Percentiles rank a stretch among this genome's conserved stretches.
These are phyloP conservation scores for Apamea anceps DNA, from an alignment of 2,888 invertebrate species.

Conservation along the genomic window DNA sequence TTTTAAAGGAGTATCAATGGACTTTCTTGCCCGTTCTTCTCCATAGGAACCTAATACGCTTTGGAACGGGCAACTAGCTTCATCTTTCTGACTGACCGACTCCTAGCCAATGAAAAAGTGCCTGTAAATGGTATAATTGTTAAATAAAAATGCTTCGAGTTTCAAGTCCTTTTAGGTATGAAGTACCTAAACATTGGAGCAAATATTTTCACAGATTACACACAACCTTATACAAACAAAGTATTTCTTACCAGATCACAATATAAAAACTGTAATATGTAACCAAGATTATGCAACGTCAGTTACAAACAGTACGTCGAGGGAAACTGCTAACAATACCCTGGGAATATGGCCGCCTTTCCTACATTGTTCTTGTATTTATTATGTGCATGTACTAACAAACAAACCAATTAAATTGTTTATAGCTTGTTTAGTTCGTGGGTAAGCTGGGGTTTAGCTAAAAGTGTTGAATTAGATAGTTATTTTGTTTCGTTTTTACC, in stretches of 20 bases:
- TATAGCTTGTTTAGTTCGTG: constrained; percentile 46
- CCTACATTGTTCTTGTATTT: constrained; percentile 72
- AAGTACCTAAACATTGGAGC: neutral
- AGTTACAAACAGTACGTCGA: constrained; percentile 69
- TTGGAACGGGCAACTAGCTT: too few species aligned
- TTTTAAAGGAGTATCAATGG: neutral
- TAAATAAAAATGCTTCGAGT: neutral
- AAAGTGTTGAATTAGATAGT: neutral
- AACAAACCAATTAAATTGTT: constrained; percentile 63
- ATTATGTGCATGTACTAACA: constrained; percentile 64
- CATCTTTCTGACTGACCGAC: neutral
- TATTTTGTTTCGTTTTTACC: neutral
- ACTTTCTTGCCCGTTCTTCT: neutral
- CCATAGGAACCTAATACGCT: neutral
- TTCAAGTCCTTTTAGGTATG: neutral
- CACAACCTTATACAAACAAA: constrained; percentile 7
- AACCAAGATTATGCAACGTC: constrained; percentile 68
- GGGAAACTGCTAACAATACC: constrained; percentile 67
- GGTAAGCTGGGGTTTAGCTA: constrained; percentile 9
- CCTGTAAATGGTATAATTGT: neutral
- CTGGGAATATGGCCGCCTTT: constrained; percentile 78
- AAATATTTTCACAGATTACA: constrained; percentile 23
- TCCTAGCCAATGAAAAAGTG: neutral
- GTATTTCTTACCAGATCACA: constrained; percentile 46
- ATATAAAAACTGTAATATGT: constrained; percentile 64